Conservation (phyloP, 2,888 invertebrate genomes). For the Yponomeuta sedellus region DNA sequence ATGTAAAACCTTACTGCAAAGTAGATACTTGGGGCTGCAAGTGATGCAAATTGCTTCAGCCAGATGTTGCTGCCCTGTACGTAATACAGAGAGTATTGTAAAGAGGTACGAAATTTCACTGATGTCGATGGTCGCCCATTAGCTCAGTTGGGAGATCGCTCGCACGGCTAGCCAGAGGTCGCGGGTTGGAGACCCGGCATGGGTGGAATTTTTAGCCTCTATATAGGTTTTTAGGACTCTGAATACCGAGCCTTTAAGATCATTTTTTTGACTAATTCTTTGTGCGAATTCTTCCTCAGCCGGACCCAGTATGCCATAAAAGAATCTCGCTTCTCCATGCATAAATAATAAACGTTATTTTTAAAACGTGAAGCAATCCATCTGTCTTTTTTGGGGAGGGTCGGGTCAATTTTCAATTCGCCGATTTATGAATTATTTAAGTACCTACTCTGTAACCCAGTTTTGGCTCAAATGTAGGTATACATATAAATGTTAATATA, state of each 20-base stretch:
- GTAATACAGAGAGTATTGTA: too few relatives aligned
- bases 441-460: background rate
- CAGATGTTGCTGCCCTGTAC: too few relatives aligned
- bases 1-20: too few relatives aligned
- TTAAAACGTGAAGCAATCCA: background rate
- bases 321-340: conserved; percentile 10
- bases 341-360: conserved; percentile 4
- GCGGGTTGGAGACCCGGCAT: too few relatives aligned
- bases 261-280: conserved; percentile 42
- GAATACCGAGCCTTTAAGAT: background rate
- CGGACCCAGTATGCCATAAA: background rate
- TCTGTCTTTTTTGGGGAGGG: background rate
- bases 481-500: too few relatives aligned
- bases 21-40: too few relatives aligned
- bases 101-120: too few relatives aligned
- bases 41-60: too few relatives aligned
- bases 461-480: background rate
- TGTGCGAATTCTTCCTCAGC: conserved; percentile 24
- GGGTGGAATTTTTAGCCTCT: too few relatives aligned
- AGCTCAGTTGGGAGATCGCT: too few relatives aligned
- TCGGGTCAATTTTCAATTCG: background rate
- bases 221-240: background rate
- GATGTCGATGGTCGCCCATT: too few relatives aligned
- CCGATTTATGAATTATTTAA: conserved; percentile 7
- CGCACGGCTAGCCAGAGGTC: too few relatives aligned